Evolutionary conservation across 2,888 invertebrate genomes (phyloP).

Genomic region (Hyposoter didymator): DNA sequence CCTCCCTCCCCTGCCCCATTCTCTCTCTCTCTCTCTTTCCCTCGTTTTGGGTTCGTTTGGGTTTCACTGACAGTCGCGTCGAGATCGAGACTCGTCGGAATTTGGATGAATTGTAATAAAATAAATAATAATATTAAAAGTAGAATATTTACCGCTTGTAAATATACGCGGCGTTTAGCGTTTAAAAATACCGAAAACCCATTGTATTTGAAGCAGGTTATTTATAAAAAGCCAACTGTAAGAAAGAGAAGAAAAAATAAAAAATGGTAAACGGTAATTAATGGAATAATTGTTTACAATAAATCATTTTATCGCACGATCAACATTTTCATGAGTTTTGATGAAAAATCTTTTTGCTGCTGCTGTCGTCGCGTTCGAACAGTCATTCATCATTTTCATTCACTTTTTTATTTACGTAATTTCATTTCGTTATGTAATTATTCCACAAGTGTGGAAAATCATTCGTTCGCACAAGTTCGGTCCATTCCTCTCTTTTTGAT

Average conservation of each 20-base stretch:
- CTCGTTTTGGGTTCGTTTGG: conserved; percentile 28
- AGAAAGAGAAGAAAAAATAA: conserved; percentile 63
- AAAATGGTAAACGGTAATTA: conserved; percentile 26
- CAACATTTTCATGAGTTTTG: background rate
- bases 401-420: background rate
- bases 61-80: conserved; percentile 41
- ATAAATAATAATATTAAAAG: conserved; percentile 23
- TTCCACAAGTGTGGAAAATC: background rate
- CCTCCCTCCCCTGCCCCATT: too few species aligned
- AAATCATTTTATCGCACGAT: background rate
- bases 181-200: conserved; percentile 73
- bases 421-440: conserved; percentile 10
- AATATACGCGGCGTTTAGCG: conserved; percentile 67
- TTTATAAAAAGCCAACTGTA: conserved; percentile 72
- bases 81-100: conserved; percentile 32
- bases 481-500: background rate
- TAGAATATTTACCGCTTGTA: conserved; percentile 63
- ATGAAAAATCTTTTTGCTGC: background rate
- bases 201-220: conserved; percentile 73
- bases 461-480: background rate
- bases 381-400: background rate
- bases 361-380: background rate
- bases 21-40: conserved; percentile 7
- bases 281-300: background rate
- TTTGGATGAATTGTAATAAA: conserved; percentile 25